Evolutionary conservation across 1,140 invertebrate genomes (phyloP), one percentile per base, ranked within the genome.

Genomic region (Lepidurus arcticus): DNA sequence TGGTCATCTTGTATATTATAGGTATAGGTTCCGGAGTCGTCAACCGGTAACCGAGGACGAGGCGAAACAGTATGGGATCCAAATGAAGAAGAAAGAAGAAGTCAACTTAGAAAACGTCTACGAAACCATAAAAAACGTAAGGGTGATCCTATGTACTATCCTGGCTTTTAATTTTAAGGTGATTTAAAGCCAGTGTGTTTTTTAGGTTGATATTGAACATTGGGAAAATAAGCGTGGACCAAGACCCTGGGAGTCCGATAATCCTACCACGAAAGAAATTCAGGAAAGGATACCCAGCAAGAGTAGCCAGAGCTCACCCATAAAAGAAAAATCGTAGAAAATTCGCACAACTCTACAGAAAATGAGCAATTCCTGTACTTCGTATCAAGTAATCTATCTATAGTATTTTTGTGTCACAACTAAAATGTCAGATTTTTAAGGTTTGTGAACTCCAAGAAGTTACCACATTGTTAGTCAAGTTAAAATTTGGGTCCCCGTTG

Each of bases 141-240:
- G 79, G 34, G 43, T 11, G 53, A 79, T 65, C 26, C 44, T 45
- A 47, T 80, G 73, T 75, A 21, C 42, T 16, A 75, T 44, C 21
- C 78, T 73, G 42, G 21, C 6, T 78, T 24, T 34, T 7, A 78
- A 42, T 78, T 9, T 1, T 42, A 44, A 76, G 73, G 34, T 34
- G 4, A 34, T 34, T 34, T 75, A 73, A 74, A 81, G 74, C 34
- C 24, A 77, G 24, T 53, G 77, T 78, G 77, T 78, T 80, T 81
- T 83, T 24, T 73, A 88, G 79, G 76, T 92, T 10, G 90, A 95
- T 84, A 89, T 93, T 81, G 90, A 94, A 79, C 88, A 90, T 81
- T 95, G 93, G 93, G 87, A 92, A 83, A 93, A 94, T 82, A 89
- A 90, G 79, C 85, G 93, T 83, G 92, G 92, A 3, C 90, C 92